Evolutionary conservation across 2,113 vertebrate genomes (phyloP), one percentile per base, ranked within the genome.

Genomic region (Arizona elegans): DNA sequence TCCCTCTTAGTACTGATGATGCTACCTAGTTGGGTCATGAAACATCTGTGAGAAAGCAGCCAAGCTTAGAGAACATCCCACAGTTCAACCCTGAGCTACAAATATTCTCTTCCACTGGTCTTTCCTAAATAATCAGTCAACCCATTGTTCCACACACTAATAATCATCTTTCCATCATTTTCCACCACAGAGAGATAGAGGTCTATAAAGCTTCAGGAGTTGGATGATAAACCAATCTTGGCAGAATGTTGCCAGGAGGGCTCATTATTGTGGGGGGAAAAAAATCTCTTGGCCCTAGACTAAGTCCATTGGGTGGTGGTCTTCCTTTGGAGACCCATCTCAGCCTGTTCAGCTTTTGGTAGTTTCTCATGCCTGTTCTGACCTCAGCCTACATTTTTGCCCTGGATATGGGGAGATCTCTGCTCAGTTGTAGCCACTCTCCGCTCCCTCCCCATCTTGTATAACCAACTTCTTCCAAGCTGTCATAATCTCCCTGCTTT

Each of bases 401-500:
- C 92, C 65, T 55, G 92, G 90, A 43, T 87, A 92, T 86, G 53
- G 59, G 91, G 75, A 90, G 93, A 5, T 58, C 92, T 92, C 90
- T 94, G 93, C 86, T 92, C 21, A 24, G 91, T 89, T 19, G 0
- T 0, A 0, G 81, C 85, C 90, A 89, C 89, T 56, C 10, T 52
- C 62, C 86, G 90, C 93, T 93, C 88, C 85, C 92, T 93, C 94
- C 90, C 86, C 12, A 90, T 93, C 7, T 0, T 81, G 43, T 33
- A 23, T 95, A 87, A 95, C 90, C 91, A 91, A 88, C 92, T 95
- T 96, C 33, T 96, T 96, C 92, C 91, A 89, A 88, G 62, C 92
- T 47, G 62, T 21, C 13, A 81, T 52, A 55, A 94, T 95, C 93
- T 96, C 94, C 94, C 54, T 93, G 93, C 81, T 53, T 96, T 93